A percentile compares a stretch with the other conserved stretches of the same genome.
Conservation (phyloP, 2,113 vertebrate species). For the Candoia aspera region DNA sequence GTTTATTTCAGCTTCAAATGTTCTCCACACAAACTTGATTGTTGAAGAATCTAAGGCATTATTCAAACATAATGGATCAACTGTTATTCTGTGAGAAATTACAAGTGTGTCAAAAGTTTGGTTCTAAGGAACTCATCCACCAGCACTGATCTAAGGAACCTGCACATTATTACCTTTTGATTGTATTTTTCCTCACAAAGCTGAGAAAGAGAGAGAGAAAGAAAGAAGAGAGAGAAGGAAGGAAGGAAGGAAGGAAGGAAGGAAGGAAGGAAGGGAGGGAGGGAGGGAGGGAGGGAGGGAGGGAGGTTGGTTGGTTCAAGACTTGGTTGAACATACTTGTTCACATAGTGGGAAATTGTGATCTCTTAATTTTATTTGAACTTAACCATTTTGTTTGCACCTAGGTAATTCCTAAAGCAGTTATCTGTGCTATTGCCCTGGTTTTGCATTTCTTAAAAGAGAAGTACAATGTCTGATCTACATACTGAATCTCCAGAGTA, state of each 20-base stretch:
- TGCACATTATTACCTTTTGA: background rate
- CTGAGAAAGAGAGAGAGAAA: background rate
- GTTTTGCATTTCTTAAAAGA: conserved; percentile 40
- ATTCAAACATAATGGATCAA: background rate
- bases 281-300: too few species aligned
- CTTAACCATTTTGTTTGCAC: background rate
- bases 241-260: too few species aligned
- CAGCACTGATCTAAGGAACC: background rate
- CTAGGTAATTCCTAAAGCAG: background rate
- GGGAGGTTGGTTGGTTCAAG: background rate
- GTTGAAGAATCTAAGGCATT: background rate
- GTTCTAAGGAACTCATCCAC: background rate
- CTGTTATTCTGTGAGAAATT: background rate
- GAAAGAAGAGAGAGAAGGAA: too few species aligned
- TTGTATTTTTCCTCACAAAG: background rate
- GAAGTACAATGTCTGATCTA: conserved; percentile 30
- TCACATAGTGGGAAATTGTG: background rate
- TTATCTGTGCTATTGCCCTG: conserved; percentile 18
- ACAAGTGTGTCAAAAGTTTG: background rate
- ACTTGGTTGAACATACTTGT: background rate
- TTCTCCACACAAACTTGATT: background rate
- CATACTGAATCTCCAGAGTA: background rate
- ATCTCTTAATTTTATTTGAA: conserved; percentile 26
- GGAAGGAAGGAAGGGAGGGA: too few species aligned
- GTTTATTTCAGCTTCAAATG: background rate